phyloP scores from a whole-genome alignment of 1,140 invertebrate genomes.

The Ceratoteleas bidentatus region DNA sequence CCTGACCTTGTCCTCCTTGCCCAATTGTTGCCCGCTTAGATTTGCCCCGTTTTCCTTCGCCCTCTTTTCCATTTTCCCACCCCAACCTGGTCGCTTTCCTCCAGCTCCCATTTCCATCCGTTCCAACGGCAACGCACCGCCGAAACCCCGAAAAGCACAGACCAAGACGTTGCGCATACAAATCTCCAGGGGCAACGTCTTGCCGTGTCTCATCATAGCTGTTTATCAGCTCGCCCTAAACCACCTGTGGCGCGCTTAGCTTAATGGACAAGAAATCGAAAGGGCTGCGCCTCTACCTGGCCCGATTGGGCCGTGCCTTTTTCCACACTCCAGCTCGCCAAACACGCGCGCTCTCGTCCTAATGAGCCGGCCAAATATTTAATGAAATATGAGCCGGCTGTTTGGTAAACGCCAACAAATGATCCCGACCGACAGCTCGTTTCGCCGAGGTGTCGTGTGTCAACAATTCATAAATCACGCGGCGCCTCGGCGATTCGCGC shows the following conservation, averaged over 20 bases:
- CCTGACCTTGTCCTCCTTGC: no score
- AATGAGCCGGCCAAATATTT: conserved; percentile 60
- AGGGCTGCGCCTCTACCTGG: conserved; percentile 47
- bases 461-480: conserved; percentile 55
- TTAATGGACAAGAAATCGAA: conserved; percentile 67
- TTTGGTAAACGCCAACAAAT: conserved; percentile 62
- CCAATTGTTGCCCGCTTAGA: no score
- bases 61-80: no score
- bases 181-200: conserved; percentile 36
- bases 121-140: background rate
- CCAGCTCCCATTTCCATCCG: no score
- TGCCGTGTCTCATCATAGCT: conserved; percentile 43
- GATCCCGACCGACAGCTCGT: conserved; percentile 43
- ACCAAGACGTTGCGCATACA: background rate
- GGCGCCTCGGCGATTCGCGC: conserved; percentile 27
- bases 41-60: no score
- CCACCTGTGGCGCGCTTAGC: conserved; percentile 54
- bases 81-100: no score
- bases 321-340: conserved; percentile 19
- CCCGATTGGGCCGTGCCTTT: conserved; percentile 26
- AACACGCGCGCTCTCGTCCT: conserved; percentile 50
- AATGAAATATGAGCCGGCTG: conserved; percentile 50
- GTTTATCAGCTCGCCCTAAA: conserved; percentile 46
- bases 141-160: background rate
- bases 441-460: conserved; percentile 51